Evolutionary conservation across 2,888 invertebrate genomes (phyloP).

Genomic region (Platycheirus albimanus): DNA sequence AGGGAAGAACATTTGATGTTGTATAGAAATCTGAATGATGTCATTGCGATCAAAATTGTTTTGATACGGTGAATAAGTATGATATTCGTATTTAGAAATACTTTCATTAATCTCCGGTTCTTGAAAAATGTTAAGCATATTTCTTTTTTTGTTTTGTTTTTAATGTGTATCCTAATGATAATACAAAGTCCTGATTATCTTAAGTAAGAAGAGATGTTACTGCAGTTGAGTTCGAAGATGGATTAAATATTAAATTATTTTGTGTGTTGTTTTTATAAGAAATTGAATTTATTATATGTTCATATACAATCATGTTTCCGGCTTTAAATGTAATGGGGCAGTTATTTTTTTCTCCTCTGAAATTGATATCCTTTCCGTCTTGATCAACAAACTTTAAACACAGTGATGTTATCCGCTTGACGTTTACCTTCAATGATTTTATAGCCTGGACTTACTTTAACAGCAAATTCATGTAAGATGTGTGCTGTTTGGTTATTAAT

Average conservation of each 20-base stretch:
- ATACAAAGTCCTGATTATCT: neutral
- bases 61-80: conserved; percentile 7
- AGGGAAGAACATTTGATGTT: conserved; percentile 76
- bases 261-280: no score
- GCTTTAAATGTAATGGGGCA: no score
- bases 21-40: neutral
- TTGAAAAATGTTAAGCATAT: conserved; percentile 7
- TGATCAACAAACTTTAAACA: no score
- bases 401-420: no score
- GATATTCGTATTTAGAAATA: neutral
- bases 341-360: no score
- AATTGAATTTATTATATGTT: no score
- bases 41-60: conserved; percentile 1
- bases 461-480: conserved; percentile 78
- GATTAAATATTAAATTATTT: neutral
- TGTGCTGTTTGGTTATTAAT: conserved; percentile 76
- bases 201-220: neutral
- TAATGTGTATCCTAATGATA: neutral
- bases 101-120: neutral
- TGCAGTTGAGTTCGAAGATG: neutral
- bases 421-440: no score
- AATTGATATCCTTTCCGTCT: no score
- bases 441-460: no score
- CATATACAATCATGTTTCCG: no score
- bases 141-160: neutral